Evolutionary conservation across 2,797 vertebrate genomes (phyloP).

Genomic region (Agapornis canus): DNA sequence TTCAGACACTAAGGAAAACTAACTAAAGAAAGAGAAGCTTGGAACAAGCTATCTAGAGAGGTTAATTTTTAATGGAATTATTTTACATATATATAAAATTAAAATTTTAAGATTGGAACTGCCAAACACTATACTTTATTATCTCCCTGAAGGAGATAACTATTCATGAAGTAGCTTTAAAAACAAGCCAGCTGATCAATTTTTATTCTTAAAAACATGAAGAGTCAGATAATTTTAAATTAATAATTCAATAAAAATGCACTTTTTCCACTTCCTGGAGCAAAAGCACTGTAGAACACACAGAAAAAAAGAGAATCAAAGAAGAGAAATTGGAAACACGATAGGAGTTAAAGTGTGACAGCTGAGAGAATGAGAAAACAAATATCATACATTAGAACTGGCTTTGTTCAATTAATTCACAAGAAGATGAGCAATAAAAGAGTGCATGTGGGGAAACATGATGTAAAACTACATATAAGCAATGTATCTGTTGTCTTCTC

Average conservation of each 20-base stretch:
- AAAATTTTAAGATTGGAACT: background rate
- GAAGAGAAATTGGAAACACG: background rate
- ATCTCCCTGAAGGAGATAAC: background rate
- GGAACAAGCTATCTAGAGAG: background rate
- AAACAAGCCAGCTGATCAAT: background rate
- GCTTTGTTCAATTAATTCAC: background rate
- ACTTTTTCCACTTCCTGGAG: slow-evolving; percentile 3
- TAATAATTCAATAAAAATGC: slow-evolving; percentile 42
- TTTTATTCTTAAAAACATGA: slow-evolving; percentile 19
- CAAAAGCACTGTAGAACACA: background rate
- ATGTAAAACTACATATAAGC: background rate
- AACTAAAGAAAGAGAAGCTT: background rate
- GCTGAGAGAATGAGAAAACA: background rate
- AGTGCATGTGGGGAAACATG: background rate
- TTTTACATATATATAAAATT: slow-evolving; percentile 4
- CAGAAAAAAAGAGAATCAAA: background rate
- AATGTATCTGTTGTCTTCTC: background rate
- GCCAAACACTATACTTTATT: background rate
- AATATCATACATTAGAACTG: background rate
- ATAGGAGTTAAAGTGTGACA: background rate
- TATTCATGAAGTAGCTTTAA: background rate
- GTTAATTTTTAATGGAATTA: background rate
- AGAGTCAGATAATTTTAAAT: background rate
- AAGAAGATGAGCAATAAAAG: background rate
- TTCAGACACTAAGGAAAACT: background rate